Evolutionary conservation across 2,888 invertebrate species (phyloP).

Genomic region (Tinea pellionella): DNA sequence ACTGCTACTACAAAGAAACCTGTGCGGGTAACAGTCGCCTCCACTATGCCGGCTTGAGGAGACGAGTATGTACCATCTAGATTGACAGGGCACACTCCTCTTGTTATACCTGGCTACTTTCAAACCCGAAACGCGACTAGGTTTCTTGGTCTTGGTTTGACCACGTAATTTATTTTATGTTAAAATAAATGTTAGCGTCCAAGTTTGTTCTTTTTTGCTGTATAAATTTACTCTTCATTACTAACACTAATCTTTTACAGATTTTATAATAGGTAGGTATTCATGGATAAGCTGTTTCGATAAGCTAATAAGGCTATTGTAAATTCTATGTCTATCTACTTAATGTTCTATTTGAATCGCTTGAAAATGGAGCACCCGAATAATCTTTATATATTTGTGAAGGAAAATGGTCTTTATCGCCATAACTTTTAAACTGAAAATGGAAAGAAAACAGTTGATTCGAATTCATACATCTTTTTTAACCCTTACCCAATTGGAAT

Average conservation of each 20-base stretch:
- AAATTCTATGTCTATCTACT: not conserved
- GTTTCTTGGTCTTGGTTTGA: too few relatives aligned
- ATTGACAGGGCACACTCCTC: too few relatives aligned
- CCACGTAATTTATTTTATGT: too few relatives aligned
- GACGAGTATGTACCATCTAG: too few relatives aligned
- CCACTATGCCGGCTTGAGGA: too few relatives aligned
- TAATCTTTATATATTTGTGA: conserved; percentile 15
- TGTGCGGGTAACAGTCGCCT: too few relatives aligned
- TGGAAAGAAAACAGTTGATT: conserved; percentile 22
- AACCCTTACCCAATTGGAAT: conserved; percentile 17
- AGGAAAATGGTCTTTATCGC: conserved; percentile 50
- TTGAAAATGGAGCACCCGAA: not conserved
- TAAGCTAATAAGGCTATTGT: not conserved
- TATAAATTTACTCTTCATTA: conserved; percentile 66
- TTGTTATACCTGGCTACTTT: too few relatives aligned
- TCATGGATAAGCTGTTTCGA: not conserved
- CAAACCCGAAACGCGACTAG: too few relatives aligned
- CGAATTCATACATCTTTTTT: not conserved
- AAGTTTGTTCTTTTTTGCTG: conserved; percentile 51
- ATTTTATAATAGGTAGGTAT: conserved; percentile 15
- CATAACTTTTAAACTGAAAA: conserved; percentile 43
- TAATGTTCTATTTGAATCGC: not conserved
- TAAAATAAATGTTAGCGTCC: too few relatives aligned
- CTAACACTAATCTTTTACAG: conserved; percentile 51
- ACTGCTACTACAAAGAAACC: too few relatives aligned